Percentiles rank a stretch among this genome's conserved stretches.
These are phyloP conservation scores for Pemphredon lugubris DNA, from an alignment of 2,888 invertebrate species.

Conservation along the genomic window DNA sequence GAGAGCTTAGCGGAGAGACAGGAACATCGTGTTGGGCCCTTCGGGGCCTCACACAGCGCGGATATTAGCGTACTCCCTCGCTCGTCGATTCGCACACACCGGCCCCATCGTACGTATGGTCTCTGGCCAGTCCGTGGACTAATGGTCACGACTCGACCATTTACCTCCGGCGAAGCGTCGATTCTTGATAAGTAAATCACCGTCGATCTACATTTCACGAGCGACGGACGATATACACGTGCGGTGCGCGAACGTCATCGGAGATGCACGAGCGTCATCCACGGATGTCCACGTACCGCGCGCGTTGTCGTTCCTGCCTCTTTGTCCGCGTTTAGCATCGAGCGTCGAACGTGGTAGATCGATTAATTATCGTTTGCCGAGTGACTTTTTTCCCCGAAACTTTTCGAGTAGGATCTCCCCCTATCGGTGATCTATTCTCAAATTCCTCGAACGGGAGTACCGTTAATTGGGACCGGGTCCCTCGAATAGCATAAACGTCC, in stretches of 20 bases:
- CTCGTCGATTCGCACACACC: conserved; percentile 55
- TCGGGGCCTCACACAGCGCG: conserved; percentile 69
- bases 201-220: conserved; percentile 83
- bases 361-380: too few species aligned
- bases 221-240: conserved; percentile 73
- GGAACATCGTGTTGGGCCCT: conserved; percentile 52
- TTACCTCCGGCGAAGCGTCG: conserved; percentile 84
- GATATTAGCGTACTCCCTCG: conserved; percentile 63
- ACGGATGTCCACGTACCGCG: conserved; percentile 38
- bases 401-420: too few species aligned
- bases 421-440: too few species aligned
- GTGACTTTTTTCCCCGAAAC: too few species aligned
- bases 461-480: too few species aligned
- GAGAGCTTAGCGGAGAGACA: conserved; percentile 22
- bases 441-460: too few species aligned
- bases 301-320: too few species aligned
- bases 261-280: conserved; percentile 32
- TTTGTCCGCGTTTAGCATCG: too few species aligned
- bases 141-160: conserved; percentile 85
- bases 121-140: conserved; percentile 74
- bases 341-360: too few species aligned
- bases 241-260: conserved; percentile 37
- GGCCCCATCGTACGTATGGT: conserved; percentile 39
- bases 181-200: conserved; percentile 84
- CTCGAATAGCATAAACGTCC: neutral